These are phyloP conservation scores for Sphaeridia pumilis DNA, from an alignment of 2,888 invertebrate genomes.

Conservation along the genomic window DNA sequence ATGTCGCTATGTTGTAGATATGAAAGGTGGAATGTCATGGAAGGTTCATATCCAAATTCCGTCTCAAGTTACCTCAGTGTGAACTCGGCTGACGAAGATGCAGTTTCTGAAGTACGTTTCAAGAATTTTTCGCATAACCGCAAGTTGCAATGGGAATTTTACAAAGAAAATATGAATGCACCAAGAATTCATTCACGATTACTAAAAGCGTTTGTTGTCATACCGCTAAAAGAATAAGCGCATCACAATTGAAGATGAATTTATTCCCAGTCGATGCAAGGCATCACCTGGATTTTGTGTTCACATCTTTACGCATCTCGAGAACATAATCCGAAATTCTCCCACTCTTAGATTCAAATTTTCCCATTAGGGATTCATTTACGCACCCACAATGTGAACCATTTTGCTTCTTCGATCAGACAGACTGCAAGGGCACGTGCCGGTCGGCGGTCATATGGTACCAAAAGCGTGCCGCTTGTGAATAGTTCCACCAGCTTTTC, in stretches of 20 bases:
- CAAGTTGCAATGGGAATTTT: constrained; percentile 1
- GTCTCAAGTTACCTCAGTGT: background rate
- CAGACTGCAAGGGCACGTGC: no score
- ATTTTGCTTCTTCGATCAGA: no score
- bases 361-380: constrained; percentile 2
- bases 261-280: no score
- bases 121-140: constrained; percentile 2
- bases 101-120: no score
- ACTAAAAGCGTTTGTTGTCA: no score
- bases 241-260: background rate
- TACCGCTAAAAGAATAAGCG: background rate
- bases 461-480: no score
- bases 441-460: no score
- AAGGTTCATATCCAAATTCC: background rate
- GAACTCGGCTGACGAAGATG: background rate
- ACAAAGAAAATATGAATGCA: background rate
- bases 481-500: no score
- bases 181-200: background rate
- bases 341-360: constrained; percentile 1
- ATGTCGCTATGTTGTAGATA: no score
- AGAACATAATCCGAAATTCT: constrained; percentile 3
- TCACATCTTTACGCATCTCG: background rate
- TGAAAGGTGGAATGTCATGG: no score
- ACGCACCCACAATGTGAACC: no score
- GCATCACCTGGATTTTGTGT: background rate